These are phyloP conservation scores for Cosmia trapezina DNA, from an alignment of 2,888 invertebrate genomes.

Conservation along the genomic window DNA sequence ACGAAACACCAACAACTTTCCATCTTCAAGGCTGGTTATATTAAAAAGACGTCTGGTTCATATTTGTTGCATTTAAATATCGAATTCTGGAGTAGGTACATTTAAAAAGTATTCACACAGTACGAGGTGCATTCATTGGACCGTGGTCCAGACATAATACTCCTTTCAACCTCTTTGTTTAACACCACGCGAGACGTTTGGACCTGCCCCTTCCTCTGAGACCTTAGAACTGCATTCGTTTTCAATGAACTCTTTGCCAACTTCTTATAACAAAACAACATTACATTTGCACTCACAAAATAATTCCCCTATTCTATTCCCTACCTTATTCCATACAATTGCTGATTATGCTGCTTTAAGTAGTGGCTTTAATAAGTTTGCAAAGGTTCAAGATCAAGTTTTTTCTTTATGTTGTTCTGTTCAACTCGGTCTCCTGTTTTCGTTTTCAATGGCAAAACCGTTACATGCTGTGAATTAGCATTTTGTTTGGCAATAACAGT, in stretches of 20 bases:
- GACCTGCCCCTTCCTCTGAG: slow-evolving; percentile 82
- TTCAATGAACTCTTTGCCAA: slow-evolving; percentile 85
- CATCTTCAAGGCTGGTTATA: slow-evolving; percentile 12
- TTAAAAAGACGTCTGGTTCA: slow-evolving; percentile 32
- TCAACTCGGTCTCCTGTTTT: slow-evolving; percentile 73
- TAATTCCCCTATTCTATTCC: slow-evolving; percentile 20
- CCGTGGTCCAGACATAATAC: slow-evolving; percentile 81
- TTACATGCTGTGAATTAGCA: slow-evolving; percentile 76
- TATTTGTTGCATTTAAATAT: slow-evolving; percentile 48
- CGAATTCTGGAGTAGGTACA: slow-evolving; percentile 33
- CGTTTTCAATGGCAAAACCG: slow-evolving; percentile 82
- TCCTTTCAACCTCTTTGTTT: slow-evolving; percentile 85
- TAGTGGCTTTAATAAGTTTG: slow-evolving; percentile 53
- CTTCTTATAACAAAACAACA: slow-evolving; percentile 71
- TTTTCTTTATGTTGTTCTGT: slow-evolving; percentile 69
- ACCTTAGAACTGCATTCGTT: slow-evolving; percentile 83
- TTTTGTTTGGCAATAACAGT: slow-evolving; percentile 59
- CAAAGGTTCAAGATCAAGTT: slow-evolving; percentile 75
- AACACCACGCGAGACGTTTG: slow-evolving; percentile 76
- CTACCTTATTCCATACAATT: slow-evolving; percentile 33
- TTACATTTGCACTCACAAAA: slow-evolving; percentile 53
- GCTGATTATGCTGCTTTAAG: slow-evolving; percentile 20
- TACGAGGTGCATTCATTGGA: slow-evolving; percentile 59
- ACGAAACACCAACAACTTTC: slow-evolving; percentile 16
- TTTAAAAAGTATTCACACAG: slow-evolving; percentile 31